Percentiles rank a stretch among this genome's conserved stretches.
Evolutionary conservation across 2,888 invertebrate species (phyloP).

Genomic region (Sphinx pinastri): DNA sequence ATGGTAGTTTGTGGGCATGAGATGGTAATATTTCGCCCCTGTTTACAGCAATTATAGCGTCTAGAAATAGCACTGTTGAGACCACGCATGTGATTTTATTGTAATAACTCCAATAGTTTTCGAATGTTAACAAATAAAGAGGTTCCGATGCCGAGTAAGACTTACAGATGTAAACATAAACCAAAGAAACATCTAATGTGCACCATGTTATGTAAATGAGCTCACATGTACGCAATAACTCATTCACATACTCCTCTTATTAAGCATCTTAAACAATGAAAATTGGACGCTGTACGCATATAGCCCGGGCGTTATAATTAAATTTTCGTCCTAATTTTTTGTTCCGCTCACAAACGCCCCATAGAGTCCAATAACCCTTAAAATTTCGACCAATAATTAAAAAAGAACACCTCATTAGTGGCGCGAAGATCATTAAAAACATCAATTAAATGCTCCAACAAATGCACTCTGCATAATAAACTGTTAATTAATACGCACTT

Average conservation of each 20-base stretch:
- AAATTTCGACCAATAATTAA: conserved; percentile 19
- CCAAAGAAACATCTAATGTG: neutral
- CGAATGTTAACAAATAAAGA: too few species aligned
- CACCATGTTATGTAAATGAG: neutral
- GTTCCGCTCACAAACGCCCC: conserved; percentile 1
- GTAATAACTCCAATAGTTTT: too few species aligned
- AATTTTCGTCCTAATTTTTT: conserved; percentile 20
- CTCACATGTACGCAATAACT: neutral
- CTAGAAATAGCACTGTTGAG: too few species aligned
- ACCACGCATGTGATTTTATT: too few species aligned
- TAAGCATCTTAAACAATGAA: conserved; percentile 7
- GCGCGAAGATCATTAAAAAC: conserved; percentile 22
- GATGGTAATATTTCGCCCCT: too few species aligned
- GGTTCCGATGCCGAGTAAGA: too few species aligned
- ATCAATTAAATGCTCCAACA: conserved; percentile 19
- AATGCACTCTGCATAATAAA: conserved; percentile 14
- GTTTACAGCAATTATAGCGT: too few species aligned
- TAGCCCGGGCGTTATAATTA: conserved; percentile 2
- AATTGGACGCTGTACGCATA: neutral
- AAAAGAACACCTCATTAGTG: conserved; percentile 14
- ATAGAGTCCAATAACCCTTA: conserved; percentile 10
- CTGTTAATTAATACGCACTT: conserved; percentile 19
- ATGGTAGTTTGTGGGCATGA: neutral
- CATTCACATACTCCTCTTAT: conserved; percentile 5
- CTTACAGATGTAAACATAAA: neutral